Evolutionary conservation across 2,113 vertebrate species (phyloP), one percentile per base, ranked within the genome.

Genomic region (Tetrao urogallus): DNA sequence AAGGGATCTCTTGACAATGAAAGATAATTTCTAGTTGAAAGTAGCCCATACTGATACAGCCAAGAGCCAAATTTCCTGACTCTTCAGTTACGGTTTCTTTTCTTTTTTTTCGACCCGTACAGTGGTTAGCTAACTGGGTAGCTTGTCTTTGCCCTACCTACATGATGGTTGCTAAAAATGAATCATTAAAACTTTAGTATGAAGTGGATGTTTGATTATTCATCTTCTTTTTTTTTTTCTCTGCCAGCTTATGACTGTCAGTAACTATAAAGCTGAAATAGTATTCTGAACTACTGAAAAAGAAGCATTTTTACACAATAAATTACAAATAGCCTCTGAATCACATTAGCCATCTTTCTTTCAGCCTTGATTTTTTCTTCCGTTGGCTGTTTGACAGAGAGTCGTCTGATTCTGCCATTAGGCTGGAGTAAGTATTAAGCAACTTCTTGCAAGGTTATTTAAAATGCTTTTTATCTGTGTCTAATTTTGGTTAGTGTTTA

Each of bases 311-410:
- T 88, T 86, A 57, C 18, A 38, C 15, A 38, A 9, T 69, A 40
- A 13, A 50, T 50, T 24, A 50, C 22, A 50, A 50, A 24, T 50
- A 50, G 12, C 24, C 48, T 7, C 48, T 24, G 22, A 50, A 24
- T 50, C 24, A 50, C 21, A 50, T 13, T 24, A 72, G 81, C 42
- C 10, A 1, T 92, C 40, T 96, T 80, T 95, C 71, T 98, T 98
- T 56, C 96, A 99, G 99, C 95, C 97, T 99, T 73, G 99, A 98
- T 9, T 97, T 99, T 82, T 99, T 99, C 97, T 99, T 99, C 93
- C 98, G 98, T 25, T 99, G 98, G 99, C 96, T 99, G 38, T 99
- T 99, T 97, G 98, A 99, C 95, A 97, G 97, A 91, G 42, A 91
- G 54, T 98, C 98, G 2, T 97, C 98, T 10, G 93, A 96, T 14